A percentile compares a stretch with the other conserved stretches of the same genome.
Conservation (phyloP, 1,140 invertebrate genomes). For the Steinernema khuongi region DNA sequence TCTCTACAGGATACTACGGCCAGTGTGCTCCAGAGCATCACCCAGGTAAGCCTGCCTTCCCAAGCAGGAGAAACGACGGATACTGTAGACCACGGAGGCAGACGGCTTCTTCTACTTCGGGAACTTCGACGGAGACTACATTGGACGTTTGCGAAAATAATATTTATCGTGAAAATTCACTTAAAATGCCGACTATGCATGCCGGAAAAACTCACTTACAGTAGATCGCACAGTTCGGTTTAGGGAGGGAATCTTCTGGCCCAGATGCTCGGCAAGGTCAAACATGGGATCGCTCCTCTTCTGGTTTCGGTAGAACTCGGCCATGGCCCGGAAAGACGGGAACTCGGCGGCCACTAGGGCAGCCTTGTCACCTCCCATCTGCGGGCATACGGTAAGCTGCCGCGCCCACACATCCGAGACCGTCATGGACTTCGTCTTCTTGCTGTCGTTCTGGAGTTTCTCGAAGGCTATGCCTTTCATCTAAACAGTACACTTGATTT, state of each 20-base stretch:
- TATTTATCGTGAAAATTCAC: neutral
- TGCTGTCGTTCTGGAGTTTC: constrained; percentile 41
- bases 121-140: neutral
- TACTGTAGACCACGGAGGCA: neutral
- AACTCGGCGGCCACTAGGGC: constrained; percentile 29
- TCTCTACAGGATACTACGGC: neutral
- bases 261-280: neutral
- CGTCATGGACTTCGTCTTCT: constrained; percentile 33
- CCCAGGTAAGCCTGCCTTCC: neutral
- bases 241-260: neutral
- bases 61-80: neutral
- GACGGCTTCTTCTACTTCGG: neutral
- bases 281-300: neutral
- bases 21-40: neutral
- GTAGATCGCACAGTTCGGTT: neutral
- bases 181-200: neutral
- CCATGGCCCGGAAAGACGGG: constrained; percentile 40
- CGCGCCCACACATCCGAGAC: constrained; percentile 31
- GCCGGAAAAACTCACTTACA: neutral
- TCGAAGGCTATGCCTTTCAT: constrained; percentile 40
- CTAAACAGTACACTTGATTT: constrained; percentile 33
- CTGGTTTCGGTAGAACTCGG: constrained; percentile 29
- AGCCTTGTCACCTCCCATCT: constrained; percentile 41
- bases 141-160: neutral
- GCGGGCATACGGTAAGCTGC: constrained; percentile 47